Conservation (phyloP, 2,888 invertebrate species). For the Lithosia quadra region DNA sequence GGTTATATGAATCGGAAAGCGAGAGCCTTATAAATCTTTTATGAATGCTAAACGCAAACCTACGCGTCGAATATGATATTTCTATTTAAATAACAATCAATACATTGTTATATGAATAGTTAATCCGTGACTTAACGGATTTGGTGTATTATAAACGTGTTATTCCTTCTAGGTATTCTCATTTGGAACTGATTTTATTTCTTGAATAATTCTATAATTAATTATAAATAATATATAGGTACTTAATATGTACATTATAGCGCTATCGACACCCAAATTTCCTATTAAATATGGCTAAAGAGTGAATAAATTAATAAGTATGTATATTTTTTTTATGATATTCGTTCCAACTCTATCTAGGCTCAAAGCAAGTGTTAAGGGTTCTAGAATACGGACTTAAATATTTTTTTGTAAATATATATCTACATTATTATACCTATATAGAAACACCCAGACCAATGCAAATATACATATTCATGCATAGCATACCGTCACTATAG, state of each 20-base stretch:
- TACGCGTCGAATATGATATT: slow-evolving; percentile 21
- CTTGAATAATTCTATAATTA: too few relatives aligned
- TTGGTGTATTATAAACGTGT: slow-evolving; percentile 11
- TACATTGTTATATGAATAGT: slow-evolving; percentile 17
- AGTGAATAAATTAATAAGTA: background rate
- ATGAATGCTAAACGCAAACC: slow-evolving; percentile 13
- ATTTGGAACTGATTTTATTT: background rate
- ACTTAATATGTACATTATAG: too few relatives aligned
- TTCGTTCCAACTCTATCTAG: too few relatives aligned
- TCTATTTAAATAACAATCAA: slow-evolving; percentile 25
- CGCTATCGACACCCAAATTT: background rate
- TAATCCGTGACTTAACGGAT: slow-evolving; percentile 18
- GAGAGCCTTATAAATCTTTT: slow-evolving; percentile 22
- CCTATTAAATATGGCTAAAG: background rate
- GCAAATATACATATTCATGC: too few relatives aligned
- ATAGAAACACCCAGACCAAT: too few relatives aligned
- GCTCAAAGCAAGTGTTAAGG: too few relatives aligned
- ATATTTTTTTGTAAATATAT: too few relatives aligned
- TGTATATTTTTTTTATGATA: too few relatives aligned
- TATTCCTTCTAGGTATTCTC: background rate
- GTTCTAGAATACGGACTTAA: too few relatives aligned
- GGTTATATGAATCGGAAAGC: slow-evolving; percentile 13
- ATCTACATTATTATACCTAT: too few relatives aligned
- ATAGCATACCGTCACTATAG: too few relatives aligned
- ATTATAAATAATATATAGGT: too few relatives aligned